Conservation (phyloP, 2,797 vertebrate genomes). For the Coccyzus lansbergi region DNA sequence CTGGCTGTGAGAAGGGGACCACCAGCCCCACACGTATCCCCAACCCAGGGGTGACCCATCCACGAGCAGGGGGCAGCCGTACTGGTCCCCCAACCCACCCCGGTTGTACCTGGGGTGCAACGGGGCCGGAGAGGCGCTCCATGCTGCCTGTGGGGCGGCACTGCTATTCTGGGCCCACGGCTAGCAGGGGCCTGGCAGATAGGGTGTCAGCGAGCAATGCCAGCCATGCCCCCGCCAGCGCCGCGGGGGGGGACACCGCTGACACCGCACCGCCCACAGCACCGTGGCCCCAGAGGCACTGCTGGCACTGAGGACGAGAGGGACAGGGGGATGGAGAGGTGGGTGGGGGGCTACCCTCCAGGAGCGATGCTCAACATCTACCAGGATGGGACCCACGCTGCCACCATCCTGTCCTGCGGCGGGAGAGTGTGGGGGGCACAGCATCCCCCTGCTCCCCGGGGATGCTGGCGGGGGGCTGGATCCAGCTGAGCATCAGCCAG, state of each 20-base stretch:
- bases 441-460: accelerated
- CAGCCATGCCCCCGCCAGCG: constrained; percentile 52
- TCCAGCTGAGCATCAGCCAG: too few relatives aligned
- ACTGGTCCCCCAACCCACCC: neutral
- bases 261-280: neutral
- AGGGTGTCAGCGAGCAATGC: constrained; percentile 51
- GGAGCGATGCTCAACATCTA: neutral
- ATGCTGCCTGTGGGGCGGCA: constrained; percentile 48
- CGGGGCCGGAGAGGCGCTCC: constrained; percentile 15
- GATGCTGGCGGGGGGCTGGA: neutral
- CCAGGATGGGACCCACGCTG: neutral
- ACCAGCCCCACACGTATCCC: neutral
- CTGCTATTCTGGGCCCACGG: constrained; percentile 73
- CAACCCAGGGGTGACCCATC: neutral
- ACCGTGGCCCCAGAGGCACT: neutral
- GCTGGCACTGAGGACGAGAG: accelerated
- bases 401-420: too few relatives aligned
- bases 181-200: constrained; percentile 49
- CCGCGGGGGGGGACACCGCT: neutral
- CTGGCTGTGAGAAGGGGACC: accelerated
- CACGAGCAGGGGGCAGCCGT: accelerated
- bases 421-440: neutral
- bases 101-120: constrained; percentile 21
- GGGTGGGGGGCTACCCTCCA: too few relatives aligned
- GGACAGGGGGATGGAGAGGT: neutral